phyloP scores from a whole-genome alignment of 2,113 vertebrate genomes.

The Melanocharis versteri region DNA sequence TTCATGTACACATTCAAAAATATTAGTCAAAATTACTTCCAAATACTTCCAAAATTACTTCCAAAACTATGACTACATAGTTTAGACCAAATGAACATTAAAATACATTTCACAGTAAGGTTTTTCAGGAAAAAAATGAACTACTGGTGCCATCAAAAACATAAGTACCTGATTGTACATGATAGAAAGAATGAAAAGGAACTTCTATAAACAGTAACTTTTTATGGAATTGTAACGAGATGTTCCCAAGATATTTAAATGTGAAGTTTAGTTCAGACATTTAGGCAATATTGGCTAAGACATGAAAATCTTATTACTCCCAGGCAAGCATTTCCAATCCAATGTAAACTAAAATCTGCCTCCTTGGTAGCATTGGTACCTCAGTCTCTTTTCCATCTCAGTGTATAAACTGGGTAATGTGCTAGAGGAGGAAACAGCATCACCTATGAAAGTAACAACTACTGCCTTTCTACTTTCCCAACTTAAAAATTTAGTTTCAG shows the following conservation, averaged over 20 bases:
- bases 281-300: background rate
- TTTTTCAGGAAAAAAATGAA: background rate
- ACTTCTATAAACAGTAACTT: background rate
- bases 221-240: background rate
- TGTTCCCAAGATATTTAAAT: background rate
- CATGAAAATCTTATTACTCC: background rate
- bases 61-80: background rate
- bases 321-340: background rate
- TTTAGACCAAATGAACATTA: background rate
- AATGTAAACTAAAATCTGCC: background rate
- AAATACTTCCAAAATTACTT: background rate
- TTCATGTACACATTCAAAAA: background rate
- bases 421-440: background rate
- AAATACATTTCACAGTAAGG: background rate
- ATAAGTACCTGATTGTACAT: fast-evolving
- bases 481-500: background rate
- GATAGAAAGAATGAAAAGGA: background rate
- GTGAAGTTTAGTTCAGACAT: background rate
- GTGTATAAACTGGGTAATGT: background rate
- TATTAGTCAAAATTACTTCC: background rate
- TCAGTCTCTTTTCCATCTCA: background rate
- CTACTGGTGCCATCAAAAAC: background rate
- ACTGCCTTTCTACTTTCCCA: background rate
- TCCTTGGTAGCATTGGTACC: background rate
- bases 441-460: background rate